These are phyloP conservation scores for Lepisosteus osseus DNA, from an alignment of 2,113 vertebrate species.

Conservation along the genomic window DNA sequence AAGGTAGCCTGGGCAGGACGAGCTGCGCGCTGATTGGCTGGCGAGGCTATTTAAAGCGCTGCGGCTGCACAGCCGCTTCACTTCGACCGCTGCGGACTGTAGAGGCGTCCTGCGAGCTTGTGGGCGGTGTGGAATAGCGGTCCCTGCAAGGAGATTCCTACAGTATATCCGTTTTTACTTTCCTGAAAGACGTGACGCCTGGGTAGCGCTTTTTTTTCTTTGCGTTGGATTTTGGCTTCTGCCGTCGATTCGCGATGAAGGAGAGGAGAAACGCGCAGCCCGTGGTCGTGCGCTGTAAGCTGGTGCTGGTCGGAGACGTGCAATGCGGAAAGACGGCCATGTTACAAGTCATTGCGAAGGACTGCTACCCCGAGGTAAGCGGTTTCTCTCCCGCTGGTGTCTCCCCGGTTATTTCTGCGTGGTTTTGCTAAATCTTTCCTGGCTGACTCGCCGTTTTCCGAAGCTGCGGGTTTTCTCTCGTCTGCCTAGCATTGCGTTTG, in stretches of 20 bases:
- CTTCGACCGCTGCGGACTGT: conserved; percentile 51
- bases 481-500: too few relatives aligned
- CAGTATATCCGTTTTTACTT: background rate
- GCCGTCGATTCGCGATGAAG: conserved; percentile 71
- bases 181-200: background rate
- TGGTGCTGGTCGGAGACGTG: conserved; percentile 90
- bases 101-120: background rate
- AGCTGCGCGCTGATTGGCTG: conserved; percentile 57
- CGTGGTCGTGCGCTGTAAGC: conserved; percentile 80
- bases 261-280: conserved; percentile 79
- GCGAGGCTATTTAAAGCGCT: conserved; percentile 56
- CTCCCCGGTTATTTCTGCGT: conserved; percentile 9
- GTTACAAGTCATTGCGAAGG: conserved; percentile 91
- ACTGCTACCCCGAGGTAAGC: conserved; percentile 93
- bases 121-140: background rate
- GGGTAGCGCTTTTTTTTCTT: background rate
- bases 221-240: conserved; percentile 22
- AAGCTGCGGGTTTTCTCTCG: too few relatives aligned
- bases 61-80: conserved; percentile 47
- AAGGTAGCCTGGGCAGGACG: conserved; percentile 23
- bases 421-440: background rate
- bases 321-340: conserved; percentile 96
- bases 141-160: background rate
- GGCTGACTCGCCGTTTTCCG: too few relatives aligned
- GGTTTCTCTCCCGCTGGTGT: background rate